Evolutionary conservation across 2,888 invertebrate species (phyloP).

Genomic region (Ectemnius continuus): DNA sequence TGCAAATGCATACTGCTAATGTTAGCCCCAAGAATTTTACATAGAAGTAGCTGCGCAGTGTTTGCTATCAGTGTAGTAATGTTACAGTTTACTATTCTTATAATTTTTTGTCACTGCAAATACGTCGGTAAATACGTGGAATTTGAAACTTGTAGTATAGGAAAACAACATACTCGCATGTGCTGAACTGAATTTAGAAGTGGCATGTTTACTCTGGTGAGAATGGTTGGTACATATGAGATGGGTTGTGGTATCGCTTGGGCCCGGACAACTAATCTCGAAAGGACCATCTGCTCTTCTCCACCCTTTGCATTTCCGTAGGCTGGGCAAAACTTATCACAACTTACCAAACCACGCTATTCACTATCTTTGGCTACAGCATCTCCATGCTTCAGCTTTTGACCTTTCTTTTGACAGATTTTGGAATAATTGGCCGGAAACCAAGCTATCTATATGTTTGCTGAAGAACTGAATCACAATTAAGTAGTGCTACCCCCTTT

Average conservation of each 20-base stretch:
- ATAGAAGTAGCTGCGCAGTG: no score
- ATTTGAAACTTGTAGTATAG: no score
- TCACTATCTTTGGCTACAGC: neutral
- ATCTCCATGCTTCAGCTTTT: slow-evolving; percentile 5
- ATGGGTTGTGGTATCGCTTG: neutral
- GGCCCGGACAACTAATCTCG: slow-evolving; percentile 23
- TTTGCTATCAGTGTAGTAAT: no score
- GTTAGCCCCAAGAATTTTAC: no score
- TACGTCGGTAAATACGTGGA: no score
- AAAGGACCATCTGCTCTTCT: slow-evolving; percentile 30
- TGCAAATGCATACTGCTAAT: no score
- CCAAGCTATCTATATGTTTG: no score
- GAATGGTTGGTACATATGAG: neutral
- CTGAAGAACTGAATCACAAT: no score
- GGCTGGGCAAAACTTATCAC: slow-evolving; percentile 36
- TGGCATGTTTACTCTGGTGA: neutral
- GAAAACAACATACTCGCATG: no score
- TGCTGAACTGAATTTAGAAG: neutral
- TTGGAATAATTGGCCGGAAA: neutral
- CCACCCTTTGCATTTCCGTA: slow-evolving; percentile 25
- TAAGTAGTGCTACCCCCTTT: no score
- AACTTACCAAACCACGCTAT: slow-evolving; percentile 13
- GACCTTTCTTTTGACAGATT: neutral
- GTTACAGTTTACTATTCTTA: no score
- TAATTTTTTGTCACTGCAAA: no score